phyloP scores from a whole-genome alignment of 2,113 vertebrate genomes.

The Ctenodactylus gundi region DNA sequence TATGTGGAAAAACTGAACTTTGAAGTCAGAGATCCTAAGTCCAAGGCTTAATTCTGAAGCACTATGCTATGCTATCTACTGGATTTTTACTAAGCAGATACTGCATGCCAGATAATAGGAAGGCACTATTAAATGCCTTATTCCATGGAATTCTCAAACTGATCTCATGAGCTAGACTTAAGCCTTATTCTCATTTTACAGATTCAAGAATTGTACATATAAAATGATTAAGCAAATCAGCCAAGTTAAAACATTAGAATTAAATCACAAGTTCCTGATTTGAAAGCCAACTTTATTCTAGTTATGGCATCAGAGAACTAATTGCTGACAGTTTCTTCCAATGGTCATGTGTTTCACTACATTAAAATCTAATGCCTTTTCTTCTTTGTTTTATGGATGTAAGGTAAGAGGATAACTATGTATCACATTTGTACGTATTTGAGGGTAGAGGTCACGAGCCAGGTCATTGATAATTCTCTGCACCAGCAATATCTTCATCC shows the following conservation, averaged over 20 bases:
- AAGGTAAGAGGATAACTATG: neutral
- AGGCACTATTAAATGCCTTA: neutral
- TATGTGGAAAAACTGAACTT: no score
- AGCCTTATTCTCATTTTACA: neutral
- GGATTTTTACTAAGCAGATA: neutral
- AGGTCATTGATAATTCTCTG: neutral
- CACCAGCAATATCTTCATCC: neutral
- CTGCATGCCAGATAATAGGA: neutral
- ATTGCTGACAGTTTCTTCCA: neutral
- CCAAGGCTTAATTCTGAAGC: neutral
- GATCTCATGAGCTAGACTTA: neutral
- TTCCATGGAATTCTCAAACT: neutral
- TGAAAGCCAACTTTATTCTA: neutral
- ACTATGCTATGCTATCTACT: neutral
- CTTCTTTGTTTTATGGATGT: neutral
- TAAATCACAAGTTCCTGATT: neutral
- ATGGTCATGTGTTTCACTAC: neutral
- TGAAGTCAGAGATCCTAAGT: no score
- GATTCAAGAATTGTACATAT: neutral
- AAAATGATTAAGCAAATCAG: neutral
- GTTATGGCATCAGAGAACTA: neutral
- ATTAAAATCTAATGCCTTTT: constrained; percentile 5
- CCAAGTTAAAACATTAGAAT: neutral
- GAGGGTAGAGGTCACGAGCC: neutral
- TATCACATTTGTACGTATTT: neutral